Conservation (phyloP, 2,888 invertebrate genomes). For the Sycophila texana region DNA sequence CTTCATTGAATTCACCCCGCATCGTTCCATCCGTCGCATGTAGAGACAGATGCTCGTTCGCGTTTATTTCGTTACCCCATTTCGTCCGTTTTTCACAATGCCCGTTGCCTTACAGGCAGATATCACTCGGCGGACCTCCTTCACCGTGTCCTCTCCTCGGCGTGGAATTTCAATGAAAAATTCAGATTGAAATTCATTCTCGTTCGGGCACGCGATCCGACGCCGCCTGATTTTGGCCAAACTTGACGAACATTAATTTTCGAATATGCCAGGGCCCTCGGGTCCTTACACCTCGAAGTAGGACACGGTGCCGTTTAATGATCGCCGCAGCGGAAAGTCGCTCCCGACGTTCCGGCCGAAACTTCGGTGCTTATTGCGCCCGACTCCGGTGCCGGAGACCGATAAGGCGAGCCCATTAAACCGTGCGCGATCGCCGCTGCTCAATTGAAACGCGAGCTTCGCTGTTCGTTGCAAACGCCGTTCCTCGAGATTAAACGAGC, state of each 20-base stretch:
- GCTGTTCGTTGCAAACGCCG: too few relatives aligned
- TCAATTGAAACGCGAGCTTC: too few relatives aligned
- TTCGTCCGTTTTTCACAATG: conserved; percentile 35
- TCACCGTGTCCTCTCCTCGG: background rate
- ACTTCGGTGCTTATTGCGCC: too few relatives aligned
- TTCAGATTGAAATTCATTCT: conserved; percentile 43
- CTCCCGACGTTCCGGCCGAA: too few relatives aligned
- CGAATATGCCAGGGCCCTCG: conserved; percentile 35
- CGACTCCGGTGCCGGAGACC: too few relatives aligned
- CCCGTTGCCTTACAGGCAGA: background rate
- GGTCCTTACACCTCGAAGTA: background rate
- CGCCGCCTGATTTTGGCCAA: conserved; percentile 47
- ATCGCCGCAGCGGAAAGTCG: too few relatives aligned
- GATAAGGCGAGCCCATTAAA: too few relatives aligned
- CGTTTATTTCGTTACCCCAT: conserved; percentile 33
- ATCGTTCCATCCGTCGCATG: too few relatives aligned
- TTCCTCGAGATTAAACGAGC: too few relatives aligned
- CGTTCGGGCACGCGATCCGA: background rate
- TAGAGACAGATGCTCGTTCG: background rate
- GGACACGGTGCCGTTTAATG: too few relatives aligned
- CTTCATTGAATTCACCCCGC: too few relatives aligned
- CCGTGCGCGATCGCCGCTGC: too few relatives aligned
- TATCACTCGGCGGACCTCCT: background rate
- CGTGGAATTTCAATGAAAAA: conserved; percentile 43
- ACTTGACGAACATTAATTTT: conserved; percentile 54